Conservation (phyloP, 2,113 vertebrate species). For the Gasterosteus nipponicus region DNA sequence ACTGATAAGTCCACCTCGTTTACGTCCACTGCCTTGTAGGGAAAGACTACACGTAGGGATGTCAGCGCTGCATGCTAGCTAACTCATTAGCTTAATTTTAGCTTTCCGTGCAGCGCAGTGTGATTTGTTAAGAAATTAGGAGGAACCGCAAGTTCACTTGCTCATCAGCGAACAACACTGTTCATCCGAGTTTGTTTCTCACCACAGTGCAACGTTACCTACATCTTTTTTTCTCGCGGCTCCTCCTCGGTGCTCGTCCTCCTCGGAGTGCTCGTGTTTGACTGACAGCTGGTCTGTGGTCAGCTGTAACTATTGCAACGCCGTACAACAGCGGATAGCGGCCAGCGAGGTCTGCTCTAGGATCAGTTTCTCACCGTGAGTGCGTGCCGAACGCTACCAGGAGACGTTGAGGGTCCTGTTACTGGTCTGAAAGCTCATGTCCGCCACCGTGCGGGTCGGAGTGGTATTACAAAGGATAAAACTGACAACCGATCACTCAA, state of each 20-base stretch:
- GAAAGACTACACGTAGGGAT: neutral
- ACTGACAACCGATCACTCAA: neutral
- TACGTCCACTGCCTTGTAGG: conserved; percentile 35
- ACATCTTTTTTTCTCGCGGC: conserved; percentile 51
- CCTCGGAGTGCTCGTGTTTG: neutral
- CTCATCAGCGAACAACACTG: neutral
- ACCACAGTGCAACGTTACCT: conserved; percentile 37
- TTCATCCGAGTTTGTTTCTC: neutral
- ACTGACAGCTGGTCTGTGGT: conserved; percentile 22
- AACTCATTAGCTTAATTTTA: neutral
- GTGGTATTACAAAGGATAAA: neutral
- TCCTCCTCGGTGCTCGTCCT: neutral
- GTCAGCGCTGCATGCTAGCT: neutral
- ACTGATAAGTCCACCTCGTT: neutral
- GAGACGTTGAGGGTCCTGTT: neutral
- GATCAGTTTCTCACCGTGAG: neutral
- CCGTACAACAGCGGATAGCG: fast-evolving
- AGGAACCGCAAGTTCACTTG: neutral
- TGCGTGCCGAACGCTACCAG: neutral
- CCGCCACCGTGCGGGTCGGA: conserved; percentile 37
- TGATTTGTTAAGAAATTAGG: neutral
- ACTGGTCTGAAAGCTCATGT: too few species aligned
- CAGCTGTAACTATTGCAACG: neutral
- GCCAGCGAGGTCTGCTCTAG: neutral
- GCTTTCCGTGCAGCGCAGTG: neutral